Evolutionary conservation across 2,797 vertebrate genomes (phyloP).

Genomic region (Agapornis canus): DNA sequence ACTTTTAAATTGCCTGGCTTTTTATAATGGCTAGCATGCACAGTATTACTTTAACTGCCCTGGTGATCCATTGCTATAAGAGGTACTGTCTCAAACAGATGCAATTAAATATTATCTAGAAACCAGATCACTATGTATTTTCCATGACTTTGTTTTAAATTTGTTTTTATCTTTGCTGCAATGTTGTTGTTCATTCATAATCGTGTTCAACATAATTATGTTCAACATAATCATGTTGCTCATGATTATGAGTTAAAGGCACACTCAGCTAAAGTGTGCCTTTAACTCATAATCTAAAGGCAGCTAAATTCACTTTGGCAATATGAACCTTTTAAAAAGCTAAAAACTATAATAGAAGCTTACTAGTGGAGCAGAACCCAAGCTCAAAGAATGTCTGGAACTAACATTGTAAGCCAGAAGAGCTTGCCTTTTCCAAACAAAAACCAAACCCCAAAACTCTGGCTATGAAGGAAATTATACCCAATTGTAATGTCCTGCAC

Average conservation of each 20-base stretch:
- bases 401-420: constrained; percentile 13
- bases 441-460: neutral
- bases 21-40: neutral
- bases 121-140: neutral
- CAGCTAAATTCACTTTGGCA: neutral
- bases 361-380: neutral
- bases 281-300: no score
- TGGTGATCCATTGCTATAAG: neutral
- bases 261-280: neutral
- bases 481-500: neutral
- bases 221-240: no score
- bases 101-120: neutral
- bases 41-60: neutral
- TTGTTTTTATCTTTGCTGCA: neutral
- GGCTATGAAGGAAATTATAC: constrained; percentile 16
- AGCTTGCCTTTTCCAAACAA: neutral
- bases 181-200: neutral
- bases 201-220: no score
- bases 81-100: neutral
- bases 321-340: neutral
- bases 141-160: neutral
- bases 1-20: neutral
- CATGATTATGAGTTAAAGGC: neutral
- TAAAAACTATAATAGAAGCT: neutral
- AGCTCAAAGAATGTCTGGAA: constrained; percentile 47